phyloP scores from a whole-genome alignment of 2,888 invertebrate genomes.

The Anaspis maculata region DNA sequence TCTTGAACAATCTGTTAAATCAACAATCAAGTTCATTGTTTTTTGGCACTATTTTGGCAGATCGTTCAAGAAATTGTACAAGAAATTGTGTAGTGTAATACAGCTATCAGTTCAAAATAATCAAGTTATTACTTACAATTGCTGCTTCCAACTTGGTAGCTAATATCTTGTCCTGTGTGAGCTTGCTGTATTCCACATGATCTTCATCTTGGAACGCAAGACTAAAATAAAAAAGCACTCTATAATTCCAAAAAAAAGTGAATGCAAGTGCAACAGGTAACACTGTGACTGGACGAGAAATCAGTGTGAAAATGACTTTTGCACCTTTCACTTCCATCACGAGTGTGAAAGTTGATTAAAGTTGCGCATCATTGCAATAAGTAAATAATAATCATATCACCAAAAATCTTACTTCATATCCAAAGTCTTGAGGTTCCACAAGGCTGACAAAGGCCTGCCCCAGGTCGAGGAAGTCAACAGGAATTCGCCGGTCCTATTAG shows the following conservation, averaged over 20 bases:
- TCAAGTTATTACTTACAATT: constrained; percentile 48
- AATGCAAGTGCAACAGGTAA: no score
- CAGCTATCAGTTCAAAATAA: no score
- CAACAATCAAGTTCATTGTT: no score
- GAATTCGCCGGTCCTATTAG: constrained; percentile 64
- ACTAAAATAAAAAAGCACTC: no score
- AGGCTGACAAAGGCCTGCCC: constrained; percentile 71
- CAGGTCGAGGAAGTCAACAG: constrained; percentile 79
- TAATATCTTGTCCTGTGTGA: constrained; percentile 75
- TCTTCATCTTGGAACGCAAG: constrained; percentile 74
- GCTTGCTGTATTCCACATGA: constrained; percentile 86
- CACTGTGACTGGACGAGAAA: no score
- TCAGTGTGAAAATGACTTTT: no score
- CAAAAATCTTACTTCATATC: constrained; percentile 58
- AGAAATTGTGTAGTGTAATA: no score
- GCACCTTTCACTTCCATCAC: no score
- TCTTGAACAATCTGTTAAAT: no score
- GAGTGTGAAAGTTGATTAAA: not conserved
- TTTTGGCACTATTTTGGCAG: no score
- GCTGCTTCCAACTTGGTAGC: constrained; percentile 82
- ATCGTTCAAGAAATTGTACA: no score
- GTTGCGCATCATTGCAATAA: not conserved
- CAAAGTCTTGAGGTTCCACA: constrained; percentile 67
- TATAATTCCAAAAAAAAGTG: no score
- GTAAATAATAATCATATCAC: constrained; percentile 17